Evolutionary conservation across 2,113 vertebrate genomes (phyloP), one percentile per base, ranked within the genome.

Genomic region (Phoenicopterus ruber): DNA sequence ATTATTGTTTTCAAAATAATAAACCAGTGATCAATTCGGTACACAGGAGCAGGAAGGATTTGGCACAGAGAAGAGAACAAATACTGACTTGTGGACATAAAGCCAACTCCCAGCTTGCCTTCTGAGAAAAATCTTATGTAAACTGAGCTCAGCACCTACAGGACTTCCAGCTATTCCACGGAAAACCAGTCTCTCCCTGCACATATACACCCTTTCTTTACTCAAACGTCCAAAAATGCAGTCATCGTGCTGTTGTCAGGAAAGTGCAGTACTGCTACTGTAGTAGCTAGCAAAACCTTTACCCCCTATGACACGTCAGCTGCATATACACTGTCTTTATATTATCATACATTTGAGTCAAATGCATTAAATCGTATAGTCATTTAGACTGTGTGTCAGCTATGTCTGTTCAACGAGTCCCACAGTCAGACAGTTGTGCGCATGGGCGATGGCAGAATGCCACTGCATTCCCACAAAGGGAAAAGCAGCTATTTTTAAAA

Each of bases 111-210:
- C 52, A 57, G 73, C 49, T 84, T 91, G 88, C 88, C 81, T 93
- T 96, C 90, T 95, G 86, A 96, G 97, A 96, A 97, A 96, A 97
- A 95, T 95, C 91, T 73, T 84, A 91, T 63, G 94, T 97, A 95
- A 93, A 76, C 80, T 96, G 92, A 96, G 77, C 77, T 97, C 93
- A 89, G 85, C 90, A 96, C 81, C 92, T 90, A 94, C 82, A 57
- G 91, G 88, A 72, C 54, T 67, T 82, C 66, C 72, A 82, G 82
- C 76, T 55, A 25, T 93, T 96, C 94, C 90, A 94, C 90, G 95
- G 96, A 92, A 96, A 96, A 87, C 62, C 79, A 87, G 65, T 62
- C 88, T 55, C 91, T 97, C 94, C 38, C 50, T 89, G 79, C 91
- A 86, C 92, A 92, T 87, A 95, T 78, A 96, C 96, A 94, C 89